A percentile compares a stretch with the other conserved stretches of the same genome.
These are phyloP conservation scores for Elephantulus edwardii DNA, from an alignment of 2,113 vertebrate species.

Conservation along the genomic window DNA sequence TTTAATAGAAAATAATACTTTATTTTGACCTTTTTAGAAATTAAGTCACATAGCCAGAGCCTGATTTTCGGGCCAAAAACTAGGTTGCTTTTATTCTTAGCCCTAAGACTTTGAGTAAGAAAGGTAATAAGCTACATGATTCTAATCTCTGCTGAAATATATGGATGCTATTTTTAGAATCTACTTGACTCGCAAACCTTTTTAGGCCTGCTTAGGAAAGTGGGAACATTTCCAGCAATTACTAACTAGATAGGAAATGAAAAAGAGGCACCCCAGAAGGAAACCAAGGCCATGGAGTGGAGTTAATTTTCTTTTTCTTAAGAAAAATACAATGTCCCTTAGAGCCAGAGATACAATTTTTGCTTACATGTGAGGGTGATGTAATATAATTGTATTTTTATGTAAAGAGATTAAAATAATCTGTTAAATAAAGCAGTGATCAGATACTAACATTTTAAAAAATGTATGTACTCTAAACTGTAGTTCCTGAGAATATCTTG, in stretches of 20 bases:
- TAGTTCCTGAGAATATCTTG: neutral
- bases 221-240: neutral
- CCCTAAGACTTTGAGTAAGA: neutral
- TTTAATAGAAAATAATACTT: neutral
- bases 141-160: slow-evolving; percentile 25
- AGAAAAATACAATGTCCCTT: neutral
- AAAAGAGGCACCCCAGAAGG: neutral
- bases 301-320: neutral
- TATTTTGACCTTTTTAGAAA: slow-evolving; percentile 42
- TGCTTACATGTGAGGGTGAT: slow-evolving; percentile 6
- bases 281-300: neutral
- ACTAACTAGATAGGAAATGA: neutral
- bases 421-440: neutral
- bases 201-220: neutral
- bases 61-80: neutral
- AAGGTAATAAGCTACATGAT: neutral
- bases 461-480: neutral
- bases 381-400: slow-evolving; percentile 26
- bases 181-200: neutral
- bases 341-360: neutral
- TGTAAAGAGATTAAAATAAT: neutral
- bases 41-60: neutral
- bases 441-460: neutral
- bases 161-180: slow-evolving; percentile 3
- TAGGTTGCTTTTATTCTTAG: neutral